Percentiles rank a stretch among this genome's conserved stretches.
Conservation (phyloP, 2,797 vertebrate species). For the Chiloscyllium punctatum region DNA sequence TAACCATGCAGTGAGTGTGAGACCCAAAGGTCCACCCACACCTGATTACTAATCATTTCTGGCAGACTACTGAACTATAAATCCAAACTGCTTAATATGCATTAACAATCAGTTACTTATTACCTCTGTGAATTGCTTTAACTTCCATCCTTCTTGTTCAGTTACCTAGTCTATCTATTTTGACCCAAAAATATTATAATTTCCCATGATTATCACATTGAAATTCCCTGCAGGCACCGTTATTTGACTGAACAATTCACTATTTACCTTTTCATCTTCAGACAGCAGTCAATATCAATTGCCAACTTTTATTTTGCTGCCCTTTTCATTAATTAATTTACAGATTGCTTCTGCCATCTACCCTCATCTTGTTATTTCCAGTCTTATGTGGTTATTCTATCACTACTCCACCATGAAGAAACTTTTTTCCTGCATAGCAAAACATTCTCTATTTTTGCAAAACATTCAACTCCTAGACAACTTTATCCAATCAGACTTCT, state of each 20-base stretch:
- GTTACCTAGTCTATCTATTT: slow-evolving; percentile 7
- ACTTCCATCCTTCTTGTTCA: not conserved
- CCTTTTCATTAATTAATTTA: slow-evolving; percentile 30
- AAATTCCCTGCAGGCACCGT: slow-evolving; percentile 9
- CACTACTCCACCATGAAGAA: not conserved
- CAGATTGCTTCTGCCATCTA: slow-evolving; percentile 21
- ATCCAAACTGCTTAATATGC: not conserved
- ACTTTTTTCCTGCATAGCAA: not conserved
- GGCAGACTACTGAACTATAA: not conserved
- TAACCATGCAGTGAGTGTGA: slow-evolving; percentile 5
- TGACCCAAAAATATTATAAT: not conserved
- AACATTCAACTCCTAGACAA: not conserved
- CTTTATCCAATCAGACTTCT: not conserved
- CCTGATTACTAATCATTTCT: not conserved
- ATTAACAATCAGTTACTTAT: slow-evolving; percentile 32
- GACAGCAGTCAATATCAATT: slow-evolving; percentile 22
- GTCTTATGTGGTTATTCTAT: not conserved
- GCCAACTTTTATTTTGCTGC: slow-evolving; percentile 18
- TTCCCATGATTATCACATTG: slow-evolving; percentile 22
- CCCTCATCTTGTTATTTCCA: not conserved
- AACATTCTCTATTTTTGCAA: not conserved
- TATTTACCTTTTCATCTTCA: not conserved
- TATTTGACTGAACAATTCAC: slow-evolving; percentile 16
- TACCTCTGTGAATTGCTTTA: slow-evolving; percentile 17
- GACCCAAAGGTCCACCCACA: not conserved